Percentiles rank a stretch among this genome's conserved stretches.
Evolutionary conservation across 2,888 invertebrate species (phyloP).

Genomic region (Seira musarum): DNA sequence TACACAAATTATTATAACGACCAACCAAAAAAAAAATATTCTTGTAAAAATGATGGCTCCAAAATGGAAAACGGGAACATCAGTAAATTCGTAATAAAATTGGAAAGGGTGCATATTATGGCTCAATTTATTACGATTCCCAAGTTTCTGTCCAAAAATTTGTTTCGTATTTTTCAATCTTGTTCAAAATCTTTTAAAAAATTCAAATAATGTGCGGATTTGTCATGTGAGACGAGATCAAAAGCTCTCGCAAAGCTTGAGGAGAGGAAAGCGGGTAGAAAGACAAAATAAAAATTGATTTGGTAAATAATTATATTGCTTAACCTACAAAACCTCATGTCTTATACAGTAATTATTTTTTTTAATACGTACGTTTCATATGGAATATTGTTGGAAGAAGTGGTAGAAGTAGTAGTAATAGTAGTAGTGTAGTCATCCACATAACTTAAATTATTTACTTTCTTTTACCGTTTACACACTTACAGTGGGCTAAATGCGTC

Average conservation of each 20-base stretch:
- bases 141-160: constrained; percentile 42
- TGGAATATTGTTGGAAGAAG: not conserved
- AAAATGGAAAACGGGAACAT: no score
- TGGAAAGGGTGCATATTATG: no score
- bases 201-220: not conserved
- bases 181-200: not conserved
- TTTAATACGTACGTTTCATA: not conserved
- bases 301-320: no score
- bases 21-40: not conserved
- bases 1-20: no score
- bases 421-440: not conserved
- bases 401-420: no score
- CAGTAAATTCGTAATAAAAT: no score
- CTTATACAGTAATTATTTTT: not conserved
- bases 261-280: not conserved
- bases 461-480: not conserved
- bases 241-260: not conserved
- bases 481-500: constrained; percentile 10
- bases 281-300: not conserved
- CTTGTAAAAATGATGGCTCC: no score
- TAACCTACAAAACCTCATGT: not conserved
- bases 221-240: not conserved
- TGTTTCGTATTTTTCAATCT: constrained; percentile 4
- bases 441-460: not conserved
- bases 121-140: constrained; percentile 8